A percentile compares a stretch with the other conserved stretches of the same genome.
phyloP scores from a whole-genome alignment of 2,888 invertebrate genomes.

The Temnothorax unifasciatus region DNA sequence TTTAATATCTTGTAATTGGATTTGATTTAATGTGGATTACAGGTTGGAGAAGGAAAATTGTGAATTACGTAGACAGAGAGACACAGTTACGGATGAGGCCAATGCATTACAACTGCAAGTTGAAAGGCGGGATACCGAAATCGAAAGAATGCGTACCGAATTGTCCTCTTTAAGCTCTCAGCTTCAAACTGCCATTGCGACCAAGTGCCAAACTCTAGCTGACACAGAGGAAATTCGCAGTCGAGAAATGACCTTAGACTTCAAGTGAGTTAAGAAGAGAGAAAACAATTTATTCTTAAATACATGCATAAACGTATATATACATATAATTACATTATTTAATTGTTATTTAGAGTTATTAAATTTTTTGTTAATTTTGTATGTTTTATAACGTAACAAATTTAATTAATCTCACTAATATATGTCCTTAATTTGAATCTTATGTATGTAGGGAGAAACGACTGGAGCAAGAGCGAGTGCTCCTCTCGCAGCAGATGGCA shows the following conservation, averaged over 20 bases:
- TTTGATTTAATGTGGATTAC: background rate
- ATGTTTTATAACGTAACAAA: background rate
- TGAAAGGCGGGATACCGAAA: conserved; percentile 91
- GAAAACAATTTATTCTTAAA: background rate
- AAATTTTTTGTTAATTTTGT: conserved; percentile 17
- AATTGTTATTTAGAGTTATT: background rate
- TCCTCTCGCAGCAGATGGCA: conserved; percentile 93
- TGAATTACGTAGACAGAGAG: conserved; percentile 90
- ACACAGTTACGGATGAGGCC: conserved; percentile 91
- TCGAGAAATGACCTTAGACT: conserved; percentile 92
- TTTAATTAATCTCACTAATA: background rate
- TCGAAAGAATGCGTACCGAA: conserved; percentile 91
- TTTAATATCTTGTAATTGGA: background rate
- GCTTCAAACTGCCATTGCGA: conserved; percentile 91
- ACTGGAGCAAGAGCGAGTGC: conserved; percentile 93
- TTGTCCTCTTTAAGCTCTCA: conserved; percentile 91
- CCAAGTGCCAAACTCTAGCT: conserved; percentile 94
- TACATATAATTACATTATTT: background rate
- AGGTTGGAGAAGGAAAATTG: conserved; percentile 89
- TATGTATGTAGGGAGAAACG: conserved; percentile 89
- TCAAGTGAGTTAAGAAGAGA: conserved; percentile 87
- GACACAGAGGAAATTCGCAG: conserved; percentile 93
- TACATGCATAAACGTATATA: background rate
- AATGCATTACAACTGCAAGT: conserved; percentile 91
- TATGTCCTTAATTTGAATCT: conserved; percentile 38